Evolutionary conservation across 2,888 invertebrate species (phyloP).

Genomic region (Trissonchulus latispiculum): DNA sequence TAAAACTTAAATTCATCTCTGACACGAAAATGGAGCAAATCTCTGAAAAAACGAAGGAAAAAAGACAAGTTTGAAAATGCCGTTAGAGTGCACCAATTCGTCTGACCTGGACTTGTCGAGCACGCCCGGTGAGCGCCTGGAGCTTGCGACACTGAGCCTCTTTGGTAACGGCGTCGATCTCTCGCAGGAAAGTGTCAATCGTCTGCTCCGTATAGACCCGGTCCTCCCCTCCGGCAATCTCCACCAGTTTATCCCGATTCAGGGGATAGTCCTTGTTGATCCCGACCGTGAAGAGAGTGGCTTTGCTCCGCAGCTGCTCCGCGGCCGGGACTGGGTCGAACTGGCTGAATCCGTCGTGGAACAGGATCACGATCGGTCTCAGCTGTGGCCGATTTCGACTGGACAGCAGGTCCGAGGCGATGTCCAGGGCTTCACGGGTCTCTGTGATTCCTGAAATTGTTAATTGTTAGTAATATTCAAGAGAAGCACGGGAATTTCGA

Average conservation of each 20-base stretch:
- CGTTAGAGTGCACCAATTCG: no score
- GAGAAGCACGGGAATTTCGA: no score
- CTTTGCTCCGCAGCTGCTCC: background rate
- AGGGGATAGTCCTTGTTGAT: background rate
- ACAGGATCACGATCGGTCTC: background rate
- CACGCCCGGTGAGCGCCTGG: background rate
- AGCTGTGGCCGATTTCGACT: background rate
- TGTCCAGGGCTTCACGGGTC: background rate
- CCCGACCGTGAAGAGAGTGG: background rate
- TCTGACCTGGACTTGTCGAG: no score
- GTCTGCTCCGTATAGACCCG: background rate
- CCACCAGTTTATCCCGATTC: background rate
- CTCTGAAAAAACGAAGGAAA: no score
- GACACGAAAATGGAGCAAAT: no score
- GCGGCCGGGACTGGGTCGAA: background rate
- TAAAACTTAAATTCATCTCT: no score
- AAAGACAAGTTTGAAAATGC: no score
- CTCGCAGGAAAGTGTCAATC: background rate
- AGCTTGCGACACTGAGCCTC: background rate
- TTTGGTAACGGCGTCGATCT: background rate
- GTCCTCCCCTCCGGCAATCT: background rate
- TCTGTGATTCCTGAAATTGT: background rate
- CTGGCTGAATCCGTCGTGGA: background rate
- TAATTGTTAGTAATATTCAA: no score
- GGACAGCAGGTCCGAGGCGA: background rate